These are phyloP conservation scores for Cremastinae sp. DNA, from an alignment of 2,888 invertebrate species.

Conservation along the genomic window DNA sequence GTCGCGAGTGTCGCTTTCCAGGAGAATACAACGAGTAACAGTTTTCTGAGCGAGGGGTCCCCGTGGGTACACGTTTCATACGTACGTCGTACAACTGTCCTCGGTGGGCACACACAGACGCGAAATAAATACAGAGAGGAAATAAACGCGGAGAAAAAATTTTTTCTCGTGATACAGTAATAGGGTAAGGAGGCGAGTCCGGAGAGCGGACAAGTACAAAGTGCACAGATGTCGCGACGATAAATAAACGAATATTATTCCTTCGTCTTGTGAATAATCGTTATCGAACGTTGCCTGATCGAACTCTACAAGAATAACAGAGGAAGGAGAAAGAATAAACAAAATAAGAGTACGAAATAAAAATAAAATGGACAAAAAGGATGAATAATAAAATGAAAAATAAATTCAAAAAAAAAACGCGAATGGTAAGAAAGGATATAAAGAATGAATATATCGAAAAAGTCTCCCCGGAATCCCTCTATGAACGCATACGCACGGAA, in stretches of 20 bases:
- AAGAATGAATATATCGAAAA: too few species aligned
- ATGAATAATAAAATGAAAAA: constrained; percentile 36
- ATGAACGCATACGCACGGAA: constrained; percentile 45
- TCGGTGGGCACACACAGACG: constrained; percentile 13
- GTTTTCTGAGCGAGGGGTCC: constrained; percentile 55
- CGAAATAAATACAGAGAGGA: constrained; percentile 2
- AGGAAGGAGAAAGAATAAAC: constrained; percentile 24
- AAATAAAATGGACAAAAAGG: constrained; percentile 30
- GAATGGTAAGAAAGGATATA: background rate
- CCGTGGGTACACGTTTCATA: constrained; percentile 51
- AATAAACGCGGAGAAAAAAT: background rate
- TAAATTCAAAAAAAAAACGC: constrained; percentile 40
- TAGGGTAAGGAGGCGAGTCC: constrained; percentile 31
- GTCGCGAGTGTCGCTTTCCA: constrained; percentile 56
- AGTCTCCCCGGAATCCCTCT: constrained; percentile 33
- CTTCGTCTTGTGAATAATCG: constrained; percentile 64
- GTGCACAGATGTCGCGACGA: constrained; percentile 65
- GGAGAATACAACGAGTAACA: constrained; percentile 59
- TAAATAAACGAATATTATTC: constrained; percentile 65
- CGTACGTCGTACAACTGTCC: constrained; percentile 46
- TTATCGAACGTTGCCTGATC: constrained; percentile 63
- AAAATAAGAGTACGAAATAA: constrained; percentile 23
- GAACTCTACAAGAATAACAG: constrained; percentile 57
- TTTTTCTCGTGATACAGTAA: constrained; percentile 35
- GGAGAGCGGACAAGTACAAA: constrained; percentile 64